Evolutionary conservation across 2,888 invertebrate species (phyloP).

Genomic region (Lithodes maja): DNA sequence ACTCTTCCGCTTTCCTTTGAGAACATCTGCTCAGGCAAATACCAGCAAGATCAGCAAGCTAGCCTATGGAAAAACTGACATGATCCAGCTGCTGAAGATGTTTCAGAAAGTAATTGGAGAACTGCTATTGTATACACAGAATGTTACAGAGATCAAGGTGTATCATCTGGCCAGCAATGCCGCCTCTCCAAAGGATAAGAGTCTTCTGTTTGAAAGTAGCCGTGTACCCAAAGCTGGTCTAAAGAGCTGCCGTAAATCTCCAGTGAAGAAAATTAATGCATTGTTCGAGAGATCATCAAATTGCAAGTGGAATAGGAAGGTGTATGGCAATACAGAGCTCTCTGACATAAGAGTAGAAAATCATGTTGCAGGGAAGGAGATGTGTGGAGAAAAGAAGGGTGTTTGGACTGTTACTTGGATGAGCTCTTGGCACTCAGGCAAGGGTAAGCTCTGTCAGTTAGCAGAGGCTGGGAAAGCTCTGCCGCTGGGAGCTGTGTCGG

Average conservation of each 20-base stretch:
- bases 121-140: constrained; percentile 43
- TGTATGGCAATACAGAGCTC: neutral
- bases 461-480: constrained; percentile 36
- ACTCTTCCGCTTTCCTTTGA: constrained; percentile 43
- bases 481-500: constrained; percentile 42
- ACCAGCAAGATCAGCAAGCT: constrained; percentile 38
- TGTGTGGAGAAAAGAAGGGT: constrained; percentile 15
- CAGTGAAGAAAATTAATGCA: neutral
- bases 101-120: constrained; percentile 32
- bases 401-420: constrained; percentile 27
- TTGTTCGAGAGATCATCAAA: neutral
- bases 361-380: neutral
- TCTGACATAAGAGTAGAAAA: constrained; percentile 23
- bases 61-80: constrained; percentile 17
- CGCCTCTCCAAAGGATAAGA: constrained; percentile 19
- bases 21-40: constrained; percentile 38
- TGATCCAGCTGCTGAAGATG: constrained; percentile 40
- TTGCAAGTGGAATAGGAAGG: constrained; percentile 21
- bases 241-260: neutral
- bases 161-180: neutral
- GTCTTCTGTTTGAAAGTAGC: constrained; percentile 10
- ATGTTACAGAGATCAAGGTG: constrained; percentile 39
- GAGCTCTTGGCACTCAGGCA: constrained; percentile 45
- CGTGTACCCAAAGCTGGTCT: neutral
- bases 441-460: neutral